Evolutionary conservation across 92 coral and sea anemone genomes (phyloP).

Genomic region (Porites lobata): DNA sequence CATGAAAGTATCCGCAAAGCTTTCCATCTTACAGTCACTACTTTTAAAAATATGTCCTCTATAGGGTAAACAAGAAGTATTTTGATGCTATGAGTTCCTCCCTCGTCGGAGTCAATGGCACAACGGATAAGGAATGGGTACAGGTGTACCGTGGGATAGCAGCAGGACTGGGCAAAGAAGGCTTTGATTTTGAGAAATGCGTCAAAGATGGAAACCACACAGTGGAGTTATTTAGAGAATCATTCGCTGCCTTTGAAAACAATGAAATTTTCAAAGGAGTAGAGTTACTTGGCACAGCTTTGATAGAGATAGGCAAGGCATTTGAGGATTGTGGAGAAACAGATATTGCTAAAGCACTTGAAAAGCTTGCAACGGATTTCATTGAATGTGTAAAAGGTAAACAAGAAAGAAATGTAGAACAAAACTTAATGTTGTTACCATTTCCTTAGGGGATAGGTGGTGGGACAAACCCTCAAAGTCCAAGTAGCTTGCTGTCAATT

Average conservation of each 20-base stretch:
- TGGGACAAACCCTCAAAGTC: too few relatives aligned
- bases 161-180: constrained; percentile 81
- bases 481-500: too few relatives aligned
- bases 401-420: too few relatives aligned
- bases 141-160: constrained; percentile 87
- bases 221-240: constrained; percentile 75
- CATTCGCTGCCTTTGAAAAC: constrained; percentile 85
- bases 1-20: too few relatives aligned
- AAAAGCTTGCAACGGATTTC: constrained; percentile 84
- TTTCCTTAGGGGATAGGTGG: too few relatives aligned
- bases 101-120: constrained; percentile 68
- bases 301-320: constrained; percentile 79
- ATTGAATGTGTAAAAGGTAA: constrained; percentile 76
- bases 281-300: constrained; percentile 78
- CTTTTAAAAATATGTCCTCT: neutral
- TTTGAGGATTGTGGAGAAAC: constrained; percentile 83
- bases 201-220: constrained; percentile 90
- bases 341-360: constrained; percentile 81
- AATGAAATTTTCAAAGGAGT: constrained; percentile 73
- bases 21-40: too few relatives aligned
- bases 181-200: constrained; percentile 81
- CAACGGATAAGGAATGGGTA: constrained; percentile 82
- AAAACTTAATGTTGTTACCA: too few relatives aligned
- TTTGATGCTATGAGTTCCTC: constrained; percentile 83
- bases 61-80: constrained; percentile 68